Evolutionary conservation across 1,140 invertebrate species (phyloP), one percentile per base, ranked within the genome.

Genomic region (Odontomachus brunneus): DNA sequence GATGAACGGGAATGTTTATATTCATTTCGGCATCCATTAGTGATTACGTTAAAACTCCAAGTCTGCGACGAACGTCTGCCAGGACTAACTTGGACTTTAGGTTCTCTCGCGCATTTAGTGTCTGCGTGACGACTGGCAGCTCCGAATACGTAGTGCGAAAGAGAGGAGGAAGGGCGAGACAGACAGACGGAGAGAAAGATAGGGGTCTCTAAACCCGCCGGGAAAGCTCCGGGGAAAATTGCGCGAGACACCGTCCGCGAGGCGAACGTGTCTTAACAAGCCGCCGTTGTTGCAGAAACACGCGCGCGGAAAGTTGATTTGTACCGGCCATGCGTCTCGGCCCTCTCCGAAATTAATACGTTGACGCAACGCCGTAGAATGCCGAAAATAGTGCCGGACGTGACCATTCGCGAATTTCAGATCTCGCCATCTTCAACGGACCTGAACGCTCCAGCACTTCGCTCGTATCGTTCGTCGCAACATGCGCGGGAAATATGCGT

Each of bases 21-120:
- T 92, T 92, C 91, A 92, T 91, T 92, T 92, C 87, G 85, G 82
- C 88, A 89, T 92, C 90, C 89, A 91, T 92, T 92, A 91, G 86
- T 88, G 86, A 91, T 90, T 89, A 89, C 84, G 83, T 89, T 91
- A 90, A 88, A 90, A 91, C 87, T 89, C 29, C 26, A 82, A 82
- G 86, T 72, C 49, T 29, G 49, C 22, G 2, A 57, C 33, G 14
- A 66, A 67, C 26, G 48, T 81, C 62, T 63, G 22, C 62, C 67
- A 26, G 60, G 62, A 67, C 44, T 51, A 15, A 66, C 60, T 80
- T 53, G 22, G 55, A 85, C 83, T 82, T 84, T 48, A 26, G 38
- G 48, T 24, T 67, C 51, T 29, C 38, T 60, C 19, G 33, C 26
- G 24, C 48, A n/a, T 69, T 38, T 38, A 55, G 15, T 7, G 49